Percentiles rank a stretch among this genome's conserved stretches.
phyloP scores from a whole-genome alignment of 2,888 invertebrate species.

The Eustalomyia histrio region DNA sequence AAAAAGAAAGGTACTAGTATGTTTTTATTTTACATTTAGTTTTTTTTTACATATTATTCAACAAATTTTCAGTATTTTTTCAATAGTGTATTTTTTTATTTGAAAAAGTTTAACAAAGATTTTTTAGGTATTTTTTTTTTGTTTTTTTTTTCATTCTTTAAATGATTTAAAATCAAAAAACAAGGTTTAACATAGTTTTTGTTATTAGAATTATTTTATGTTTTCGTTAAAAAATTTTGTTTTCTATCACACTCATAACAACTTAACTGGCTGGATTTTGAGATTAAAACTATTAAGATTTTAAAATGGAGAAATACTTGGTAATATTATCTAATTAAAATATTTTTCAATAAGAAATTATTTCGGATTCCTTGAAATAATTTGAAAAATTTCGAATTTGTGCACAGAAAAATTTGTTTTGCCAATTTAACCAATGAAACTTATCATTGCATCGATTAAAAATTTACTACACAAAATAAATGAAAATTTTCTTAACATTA shows the following conservation, averaged over 20 bases:
- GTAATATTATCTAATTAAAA: no score
- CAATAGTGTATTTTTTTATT: conserved; percentile 43
- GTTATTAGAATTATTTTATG: conserved; percentile 5
- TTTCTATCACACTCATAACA: conserved; percentile 62
- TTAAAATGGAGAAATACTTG: background rate
- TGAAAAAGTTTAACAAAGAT: conserved; percentile 56
- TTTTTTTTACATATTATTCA: conserved; percentile 59
- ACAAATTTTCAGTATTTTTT: conserved; percentile 47
- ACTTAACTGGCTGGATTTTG: conserved; percentile 45
- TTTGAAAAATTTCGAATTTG: no score
- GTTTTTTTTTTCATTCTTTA: conserved; percentile 20
- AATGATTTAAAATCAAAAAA: conserved; percentile 18
- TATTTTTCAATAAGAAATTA: no score
- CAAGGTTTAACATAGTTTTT: conserved; percentile 16
- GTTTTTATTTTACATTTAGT: conserved; percentile 54
- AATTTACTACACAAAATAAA: no score
- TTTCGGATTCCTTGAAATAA: no score
- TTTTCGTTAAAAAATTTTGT: conserved; percentile 13
- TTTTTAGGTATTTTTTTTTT: conserved; percentile 8
- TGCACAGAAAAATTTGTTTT: no score
- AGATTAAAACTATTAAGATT: conserved; percentile 10
- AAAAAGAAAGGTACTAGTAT: conserved; percentile 62
- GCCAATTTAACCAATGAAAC: no score
- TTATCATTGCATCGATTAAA: no score
- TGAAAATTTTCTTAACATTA: no score